Evolutionary conservation across 2,113 vertebrate species (phyloP).

Genomic region (Tragulus kanchil): DNA sequence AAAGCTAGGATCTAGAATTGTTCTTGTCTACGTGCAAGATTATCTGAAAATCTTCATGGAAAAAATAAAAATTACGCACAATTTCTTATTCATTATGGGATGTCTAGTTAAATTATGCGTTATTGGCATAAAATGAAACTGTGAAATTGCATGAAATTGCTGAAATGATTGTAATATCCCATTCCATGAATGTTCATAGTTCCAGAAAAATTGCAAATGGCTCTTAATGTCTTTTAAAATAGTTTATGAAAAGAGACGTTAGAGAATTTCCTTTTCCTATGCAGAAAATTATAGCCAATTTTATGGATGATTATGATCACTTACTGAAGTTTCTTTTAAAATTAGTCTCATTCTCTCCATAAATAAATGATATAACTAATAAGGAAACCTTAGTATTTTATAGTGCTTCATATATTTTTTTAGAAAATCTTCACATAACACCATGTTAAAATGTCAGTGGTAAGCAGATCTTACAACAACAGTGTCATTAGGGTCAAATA

Average conservation of each 20-base stretch:
- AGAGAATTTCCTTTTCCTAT: slow-evolving; percentile 36
- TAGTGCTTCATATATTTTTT: background rate
- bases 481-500: background rate
- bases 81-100: slow-evolving; percentile 35
- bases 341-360: background rate
- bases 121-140: slow-evolving; percentile 31
- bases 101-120: slow-evolving; percentile 45
- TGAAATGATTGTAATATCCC: slow-evolving; percentile 36
- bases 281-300: slow-evolving; percentile 34
- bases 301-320: slow-evolving; percentile 42
- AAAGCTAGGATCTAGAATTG: slow-evolving; percentile 9
- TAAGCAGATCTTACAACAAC: background rate
- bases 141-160: slow-evolving; percentile 54
- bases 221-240: slow-evolving; percentile 57
- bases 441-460: background rate
- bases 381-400: background rate
- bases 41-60: slow-evolving; percentile 49
- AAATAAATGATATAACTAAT: slow-evolving; percentile 29
- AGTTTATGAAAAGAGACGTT: slow-evolving; percentile 36
- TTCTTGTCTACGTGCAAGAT: slow-evolving; percentile 14
- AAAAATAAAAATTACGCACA: slow-evolving; percentile 55
- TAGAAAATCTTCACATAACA: background rate
- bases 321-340: slow-evolving; percentile 50
- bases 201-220: slow-evolving; percentile 47
- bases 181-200: slow-evolving; percentile 50